These are phyloP conservation scores for Halictus quadricinctus DNA, from an alignment of 2,888 invertebrate species.

Conservation along the genomic window DNA sequence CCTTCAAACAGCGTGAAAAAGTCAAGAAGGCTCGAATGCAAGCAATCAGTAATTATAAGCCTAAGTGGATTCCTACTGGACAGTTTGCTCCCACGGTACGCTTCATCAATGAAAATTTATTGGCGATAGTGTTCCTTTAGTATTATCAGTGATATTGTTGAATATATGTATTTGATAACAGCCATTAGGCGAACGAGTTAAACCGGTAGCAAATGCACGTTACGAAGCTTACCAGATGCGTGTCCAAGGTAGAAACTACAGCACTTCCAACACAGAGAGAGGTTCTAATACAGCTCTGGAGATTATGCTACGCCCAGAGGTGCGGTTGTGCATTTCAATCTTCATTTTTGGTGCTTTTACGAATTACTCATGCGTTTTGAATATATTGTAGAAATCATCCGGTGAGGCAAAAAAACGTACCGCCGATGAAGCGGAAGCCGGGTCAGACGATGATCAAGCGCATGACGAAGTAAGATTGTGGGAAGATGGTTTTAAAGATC, in stretches of 20 bases:
- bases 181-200: constrained; percentile 85
- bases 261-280: constrained; percentile 65
- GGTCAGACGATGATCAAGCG: constrained; percentile 89
- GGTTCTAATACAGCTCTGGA: constrained; percentile 78
- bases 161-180: constrained; percentile 71
- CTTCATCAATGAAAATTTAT: not conserved
- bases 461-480: constrained; percentile 95
- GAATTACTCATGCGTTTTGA: not conserved
- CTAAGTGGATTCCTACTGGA: constrained; percentile 88
- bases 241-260: constrained; percentile 79
- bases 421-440: constrained; percentile 78
- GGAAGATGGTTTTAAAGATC: constrained; percentile 99
- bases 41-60: constrained; percentile 84
- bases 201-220: constrained; percentile 87
- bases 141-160: not conserved
- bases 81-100: constrained; percentile 91
- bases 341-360: not conserved
- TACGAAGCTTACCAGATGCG: constrained; percentile 90
- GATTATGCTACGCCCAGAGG: constrained; percentile 83
- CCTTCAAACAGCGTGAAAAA: constrained; percentile 91
- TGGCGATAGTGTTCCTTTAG: not conserved
- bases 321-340: constrained; percentile 47
- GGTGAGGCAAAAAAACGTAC: constrained; percentile 84
- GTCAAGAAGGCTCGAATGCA: constrained; percentile 86
- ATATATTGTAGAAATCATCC: constrained; percentile 62